Conservation (phyloP, 2,113 vertebrate genomes). For the Pelodiscus sinensis region DNA sequence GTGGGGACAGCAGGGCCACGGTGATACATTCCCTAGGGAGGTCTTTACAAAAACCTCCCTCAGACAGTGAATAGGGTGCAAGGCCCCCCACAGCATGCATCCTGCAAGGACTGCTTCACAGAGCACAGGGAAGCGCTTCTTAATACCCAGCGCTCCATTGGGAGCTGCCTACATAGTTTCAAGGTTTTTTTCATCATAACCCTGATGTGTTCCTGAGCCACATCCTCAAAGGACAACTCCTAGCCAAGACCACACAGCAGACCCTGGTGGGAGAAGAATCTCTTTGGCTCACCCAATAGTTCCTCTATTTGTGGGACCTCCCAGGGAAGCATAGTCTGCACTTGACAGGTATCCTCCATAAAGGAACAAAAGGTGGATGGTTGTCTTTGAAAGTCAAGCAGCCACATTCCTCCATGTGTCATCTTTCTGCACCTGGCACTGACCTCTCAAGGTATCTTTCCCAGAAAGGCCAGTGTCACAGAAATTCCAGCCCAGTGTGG, state of each 20-base stretch:
- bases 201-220: background rate
- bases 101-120: background rate
- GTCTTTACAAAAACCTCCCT: constrained; percentile 88
- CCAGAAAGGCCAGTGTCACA: background rate
- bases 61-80: background rate
- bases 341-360: background rate
- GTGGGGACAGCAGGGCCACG: constrained; percentile 88
- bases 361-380: background rate
- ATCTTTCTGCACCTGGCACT: background rate
- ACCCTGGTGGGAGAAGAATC: background rate
- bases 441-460: background rate
- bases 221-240: background rate
- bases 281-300: background rate
- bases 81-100: background rate
- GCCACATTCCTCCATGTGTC: background rate
- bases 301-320: background rate
- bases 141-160: background rate
- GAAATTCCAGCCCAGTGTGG: background rate
- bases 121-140: background rate
- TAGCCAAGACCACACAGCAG: background rate
- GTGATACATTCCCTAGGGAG: constrained; percentile 81
- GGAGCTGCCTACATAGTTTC: background rate
- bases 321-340: background rate
- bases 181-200: background rate
- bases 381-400: background rate